Base-by-base conservation (phyloP, 1,140 invertebrate species). In the Pectinophora gossypiella region DNA sequence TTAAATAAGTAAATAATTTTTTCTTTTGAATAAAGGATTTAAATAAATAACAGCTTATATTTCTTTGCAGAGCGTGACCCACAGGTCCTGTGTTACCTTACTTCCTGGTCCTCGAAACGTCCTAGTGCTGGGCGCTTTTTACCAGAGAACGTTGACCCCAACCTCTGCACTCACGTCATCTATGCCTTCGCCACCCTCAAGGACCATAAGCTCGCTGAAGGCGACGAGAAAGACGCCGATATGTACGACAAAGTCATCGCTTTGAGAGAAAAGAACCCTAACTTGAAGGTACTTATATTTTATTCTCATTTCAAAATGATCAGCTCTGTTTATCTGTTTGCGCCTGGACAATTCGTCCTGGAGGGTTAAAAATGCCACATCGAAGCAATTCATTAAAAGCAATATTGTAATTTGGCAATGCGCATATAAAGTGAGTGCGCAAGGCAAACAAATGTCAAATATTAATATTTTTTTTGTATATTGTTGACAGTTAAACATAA, bases 21-120 rank as follows among this genome's bases (percentile, higher is more conserved):
- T 23, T 23, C 10, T 23, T 10, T 23, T 23, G 4, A 4, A 4
- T 10, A 4, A 23, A 23, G 4, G 22, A n/a, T n/a, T 4, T 23
- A 23, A 23, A 4, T 23, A 5, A 23, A 23, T 23, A 23, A 23
- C 22, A n/a, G 22, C 22, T 23, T 23, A 51, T 48, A 12, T 47
- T 27, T 50, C 49, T 54, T 86, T 85, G 1, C 72, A 96, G 95
- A 91, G 56, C 92, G 95, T 50, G 91, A 92, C 52, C 91, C 95
- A 0, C 94, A 95, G 87, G 92, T 97, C 0, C 93, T 98, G 61
- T 99, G 97, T 78, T 99, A 98, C 74, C 90, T 96, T 76, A 98
- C 97, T 1, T 98, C 95, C 61, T 98, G 97, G 97, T 96, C 97
- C 0, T 92, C 95, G 54, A 98, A 97, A 75, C 89, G 97, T 42